A percentile compares a stretch with the other conserved stretches of the same genome.
Evolutionary conservation across 2,888 invertebrate genomes (phyloP).

Genomic region (Cetonia aurata): DNA sequence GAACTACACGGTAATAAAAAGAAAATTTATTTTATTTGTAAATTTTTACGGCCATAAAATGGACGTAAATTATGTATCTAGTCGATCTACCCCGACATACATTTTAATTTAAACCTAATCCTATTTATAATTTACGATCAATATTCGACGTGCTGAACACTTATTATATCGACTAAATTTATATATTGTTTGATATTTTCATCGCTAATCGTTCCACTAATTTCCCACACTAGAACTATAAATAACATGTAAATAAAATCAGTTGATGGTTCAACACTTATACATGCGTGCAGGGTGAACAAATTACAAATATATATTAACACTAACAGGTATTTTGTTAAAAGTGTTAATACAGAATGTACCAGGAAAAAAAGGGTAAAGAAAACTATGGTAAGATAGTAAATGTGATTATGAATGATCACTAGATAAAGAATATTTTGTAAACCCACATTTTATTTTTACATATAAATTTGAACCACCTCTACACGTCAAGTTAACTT

Average conservation of each 20-base stretch:
- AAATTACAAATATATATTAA: too few species aligned
- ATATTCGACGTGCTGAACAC: conserved; percentile 22
- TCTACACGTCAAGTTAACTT: too few species aligned
- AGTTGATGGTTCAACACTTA: neutral
- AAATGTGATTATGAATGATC: too few species aligned
- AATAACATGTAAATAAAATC: conserved; percentile 11
- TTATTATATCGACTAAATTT: conserved; percentile 23
- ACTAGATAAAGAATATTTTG: too few species aligned
- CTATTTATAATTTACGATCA: conserved; percentile 35
- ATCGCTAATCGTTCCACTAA: conserved; percentile 8
- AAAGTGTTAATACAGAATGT: too few species aligned
- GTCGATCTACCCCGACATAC: conserved; percentile 30
- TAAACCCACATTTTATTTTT: too few species aligned
- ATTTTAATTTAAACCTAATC: conserved; percentile 40
- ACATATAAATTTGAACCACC: too few species aligned
- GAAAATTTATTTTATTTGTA: conserved; percentile 33
- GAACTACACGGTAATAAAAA: conserved; percentile 14
- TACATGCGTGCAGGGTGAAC: too few species aligned
- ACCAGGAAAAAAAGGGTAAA: too few species aligned
- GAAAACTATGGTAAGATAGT: too few species aligned
- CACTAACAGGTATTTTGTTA: too few species aligned
- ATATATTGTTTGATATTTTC: conserved; percentile 21
- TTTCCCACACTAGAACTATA: neutral
- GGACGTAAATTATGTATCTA: conserved; percentile 29
- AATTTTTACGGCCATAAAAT: conserved; percentile 34